phyloP scores from a whole-genome alignment of 1,140 invertebrate genomes.

The Stenopsyche tienmushanensis region DNA sequence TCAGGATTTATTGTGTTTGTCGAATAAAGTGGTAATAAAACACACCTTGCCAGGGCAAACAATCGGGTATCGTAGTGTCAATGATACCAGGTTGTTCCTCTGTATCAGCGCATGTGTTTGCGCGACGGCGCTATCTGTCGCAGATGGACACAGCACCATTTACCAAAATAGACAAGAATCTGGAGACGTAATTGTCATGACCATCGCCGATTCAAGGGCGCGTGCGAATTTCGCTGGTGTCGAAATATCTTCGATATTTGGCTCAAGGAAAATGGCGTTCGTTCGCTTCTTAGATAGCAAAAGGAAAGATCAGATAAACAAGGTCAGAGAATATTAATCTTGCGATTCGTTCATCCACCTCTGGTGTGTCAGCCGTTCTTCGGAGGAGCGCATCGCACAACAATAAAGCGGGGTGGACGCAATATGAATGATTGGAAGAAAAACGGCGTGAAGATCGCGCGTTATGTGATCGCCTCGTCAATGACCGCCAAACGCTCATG shows the following conservation, averaged over 20 bases:
- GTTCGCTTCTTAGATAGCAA: conserved; percentile 10
- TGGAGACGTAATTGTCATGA: background rate
- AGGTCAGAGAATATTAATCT: background rate
- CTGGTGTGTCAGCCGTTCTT: background rate
- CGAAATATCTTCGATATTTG: conserved; percentile 9
- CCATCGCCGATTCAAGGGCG: background rate
- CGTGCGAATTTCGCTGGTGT: background rate
- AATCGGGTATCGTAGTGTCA: too few relatives aligned
- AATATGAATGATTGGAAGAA: background rate
- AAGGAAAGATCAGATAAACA: background rate
- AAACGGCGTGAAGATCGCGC: background rate
- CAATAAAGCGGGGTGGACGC: background rate
- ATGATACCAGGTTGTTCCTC: background rate
- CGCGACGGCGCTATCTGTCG: background rate
- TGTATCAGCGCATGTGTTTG: background rate
- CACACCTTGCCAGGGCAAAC: too few relatives aligned
- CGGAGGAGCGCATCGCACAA: too few relatives aligned
- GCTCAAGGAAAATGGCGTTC: conserved; percentile 19
- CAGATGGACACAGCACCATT: too few relatives aligned
- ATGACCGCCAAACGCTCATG: conserved; percentile 15
- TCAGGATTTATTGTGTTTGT: too few relatives aligned
- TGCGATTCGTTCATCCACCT: background rate
- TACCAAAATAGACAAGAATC: background rate
- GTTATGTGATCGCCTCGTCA: conserved; percentile 19
- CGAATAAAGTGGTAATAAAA: too few relatives aligned